Evolutionary conservation across 2,888 invertebrate genomes (phyloP).

Genomic region (Cepaea hortensis): DNA sequence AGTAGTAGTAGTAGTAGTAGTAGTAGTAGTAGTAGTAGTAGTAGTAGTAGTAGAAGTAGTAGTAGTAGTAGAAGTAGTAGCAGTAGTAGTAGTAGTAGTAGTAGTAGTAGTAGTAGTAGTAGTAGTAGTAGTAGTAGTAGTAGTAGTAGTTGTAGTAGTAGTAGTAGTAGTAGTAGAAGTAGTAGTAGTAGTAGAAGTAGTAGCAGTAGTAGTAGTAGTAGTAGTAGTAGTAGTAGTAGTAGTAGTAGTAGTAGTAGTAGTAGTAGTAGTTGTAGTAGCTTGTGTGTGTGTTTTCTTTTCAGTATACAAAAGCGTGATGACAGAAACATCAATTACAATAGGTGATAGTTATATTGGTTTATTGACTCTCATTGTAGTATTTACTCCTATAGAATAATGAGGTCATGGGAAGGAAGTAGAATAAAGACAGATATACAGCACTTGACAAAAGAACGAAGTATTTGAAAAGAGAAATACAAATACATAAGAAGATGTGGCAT

Average conservation of each 20-base stretch:
- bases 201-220: not conserved
- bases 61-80: not conserved
- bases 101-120: not conserved
- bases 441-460: no score
- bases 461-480: no score
- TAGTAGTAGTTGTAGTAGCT: not conserved
- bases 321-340: no score
- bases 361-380: no score
- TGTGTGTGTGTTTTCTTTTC: not conserved
- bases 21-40: not conserved
- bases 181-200: not conserved
- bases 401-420: no score
- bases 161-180: constrained; percentile 9
- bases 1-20: not conserved
- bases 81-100: constrained; percentile 3
- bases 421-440: no score
- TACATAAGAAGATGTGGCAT: no score
- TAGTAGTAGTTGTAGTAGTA: not conserved
- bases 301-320: no score
- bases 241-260: not conserved
- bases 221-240: not conserved
- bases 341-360: no score
- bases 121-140: not conserved
- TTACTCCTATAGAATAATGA: no score
- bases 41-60: not conserved